phyloP scores from a whole-genome alignment of 2,888 invertebrate genomes.

The Leptarthrus brevirostris region DNA sequence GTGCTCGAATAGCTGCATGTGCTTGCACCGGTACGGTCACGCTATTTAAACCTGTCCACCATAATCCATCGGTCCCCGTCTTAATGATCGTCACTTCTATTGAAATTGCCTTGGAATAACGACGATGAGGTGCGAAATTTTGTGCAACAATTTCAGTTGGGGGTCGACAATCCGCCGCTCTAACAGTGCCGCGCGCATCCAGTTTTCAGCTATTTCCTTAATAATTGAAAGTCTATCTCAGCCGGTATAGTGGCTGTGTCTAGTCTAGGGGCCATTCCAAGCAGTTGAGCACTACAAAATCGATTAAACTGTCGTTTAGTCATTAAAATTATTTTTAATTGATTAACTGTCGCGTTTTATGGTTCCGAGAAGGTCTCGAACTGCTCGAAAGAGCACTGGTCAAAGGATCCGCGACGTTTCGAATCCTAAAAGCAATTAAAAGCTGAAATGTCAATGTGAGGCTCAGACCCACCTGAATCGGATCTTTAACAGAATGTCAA shows the following conservation, averaged over 20 bases:
- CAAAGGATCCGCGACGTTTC: not conserved
- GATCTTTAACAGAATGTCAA: conserved; percentile 32
- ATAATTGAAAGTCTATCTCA: too few relatives aligned
- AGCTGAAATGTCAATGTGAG: not conserved
- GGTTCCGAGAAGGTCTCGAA: not conserved
- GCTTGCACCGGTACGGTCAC: conserved; percentile 1
- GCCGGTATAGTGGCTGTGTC: too few relatives aligned
- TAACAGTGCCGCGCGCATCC: not conserved
- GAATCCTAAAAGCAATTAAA: conserved; percentile 11
- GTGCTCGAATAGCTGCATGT: not conserved
- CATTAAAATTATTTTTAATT: conserved; percentile 39
- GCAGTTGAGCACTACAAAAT: not conserved
- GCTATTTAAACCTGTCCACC: conserved; percentile 4
- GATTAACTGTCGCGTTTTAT: conserved; percentile 42
- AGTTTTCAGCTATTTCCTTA: too few relatives aligned
- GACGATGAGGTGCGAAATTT: conserved; percentile 29
- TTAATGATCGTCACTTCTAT: conserved; percentile 26
- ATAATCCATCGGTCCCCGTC: not conserved
- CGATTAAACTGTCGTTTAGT: conserved; percentile 27
- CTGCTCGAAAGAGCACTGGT: not conserved
- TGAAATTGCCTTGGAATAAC: not conserved
- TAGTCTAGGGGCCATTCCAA: too few relatives aligned
- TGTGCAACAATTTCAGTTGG: conserved; percentile 17
- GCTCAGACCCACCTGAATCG: conserved; percentile 22
- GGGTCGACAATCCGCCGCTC: not conserved